These are phyloP conservation scores for Remorina albescens DNA, from an alignment of 2,797 vertebrate genomes.

Conservation along the genomic window DNA sequence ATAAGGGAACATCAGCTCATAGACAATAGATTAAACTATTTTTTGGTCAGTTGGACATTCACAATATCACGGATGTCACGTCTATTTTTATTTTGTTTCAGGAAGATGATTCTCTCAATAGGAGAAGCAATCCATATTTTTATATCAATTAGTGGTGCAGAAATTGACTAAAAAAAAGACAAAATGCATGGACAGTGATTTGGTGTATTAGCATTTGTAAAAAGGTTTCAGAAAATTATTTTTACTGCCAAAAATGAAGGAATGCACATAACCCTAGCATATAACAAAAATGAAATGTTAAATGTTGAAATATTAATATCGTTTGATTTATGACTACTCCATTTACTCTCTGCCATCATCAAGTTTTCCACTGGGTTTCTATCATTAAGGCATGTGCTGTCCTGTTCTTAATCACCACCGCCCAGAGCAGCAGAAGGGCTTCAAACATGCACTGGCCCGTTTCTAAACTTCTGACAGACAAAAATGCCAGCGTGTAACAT, in stretches of 20 bases:
- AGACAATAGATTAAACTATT: too few relatives aligned
- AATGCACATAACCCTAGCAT: background rate
- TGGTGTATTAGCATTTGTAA: background rate
- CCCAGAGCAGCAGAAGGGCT: slow-evolving; percentile 58
- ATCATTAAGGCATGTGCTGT: slow-evolving; percentile 61
- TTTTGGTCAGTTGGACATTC: too few relatives aligned
- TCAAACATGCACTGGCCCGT: slow-evolving; percentile 49
- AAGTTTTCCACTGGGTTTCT: slow-evolving; percentile 48
- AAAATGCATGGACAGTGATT: background rate
- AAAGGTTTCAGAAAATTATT: background rate
- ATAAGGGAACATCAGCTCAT: slow-evolving; percentile 7
- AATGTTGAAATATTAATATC: background rate
- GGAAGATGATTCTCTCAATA: background rate
- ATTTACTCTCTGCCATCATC: slow-evolving; percentile 15
- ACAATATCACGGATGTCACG: too few relatives aligned
- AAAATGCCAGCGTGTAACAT: slow-evolving; percentile 33
- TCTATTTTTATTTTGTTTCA: background rate
- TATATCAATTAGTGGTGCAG: background rate
- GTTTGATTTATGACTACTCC: slow-evolving; percentile 19
- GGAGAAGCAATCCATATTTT: background rate
- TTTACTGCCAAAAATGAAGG: background rate
- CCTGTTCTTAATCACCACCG: slow-evolving; percentile 68
- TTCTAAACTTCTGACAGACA: slow-evolving; percentile 46
- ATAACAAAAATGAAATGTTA: background rate
- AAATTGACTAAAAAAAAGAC: background rate